Evolutionary conservation across 2,113 vertebrate genomes (phyloP).

Genomic region (Gobio gobio): DNA sequence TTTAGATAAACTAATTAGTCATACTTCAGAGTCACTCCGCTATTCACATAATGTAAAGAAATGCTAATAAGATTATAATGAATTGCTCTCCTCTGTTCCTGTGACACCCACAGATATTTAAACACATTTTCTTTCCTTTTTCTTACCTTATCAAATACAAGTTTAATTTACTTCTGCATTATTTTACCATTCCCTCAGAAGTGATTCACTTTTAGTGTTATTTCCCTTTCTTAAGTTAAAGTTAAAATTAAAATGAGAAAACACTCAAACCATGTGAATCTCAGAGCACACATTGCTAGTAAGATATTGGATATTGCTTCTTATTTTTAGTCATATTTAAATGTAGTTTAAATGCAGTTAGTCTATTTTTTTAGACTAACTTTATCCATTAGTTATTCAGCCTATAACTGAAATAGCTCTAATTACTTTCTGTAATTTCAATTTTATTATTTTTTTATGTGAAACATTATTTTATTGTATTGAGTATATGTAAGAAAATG

Average conservation of each 20-base stretch:
- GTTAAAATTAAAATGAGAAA: background rate
- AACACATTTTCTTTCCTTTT: constrained; percentile 13
- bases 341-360: background rate
- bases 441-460: background rate
- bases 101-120: constrained; percentile 25
- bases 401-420: background rate
- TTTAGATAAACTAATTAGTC: constrained; percentile 56
- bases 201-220: constrained; percentile 10
- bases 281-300: background rate
- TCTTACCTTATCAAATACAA: constrained; percentile 8
- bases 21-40: constrained; percentile 41
- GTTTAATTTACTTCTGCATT: constrained; percentile 30
- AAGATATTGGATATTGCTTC: background rate
- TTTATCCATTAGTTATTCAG: background rate
- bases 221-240: background rate
- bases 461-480: background rate
- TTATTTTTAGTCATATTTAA: background rate
- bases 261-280: background rate
- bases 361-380: background rate
- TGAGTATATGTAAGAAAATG: background rate
- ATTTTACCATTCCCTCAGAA: constrained; percentile 22
- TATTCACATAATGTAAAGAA: constrained; percentile 49
- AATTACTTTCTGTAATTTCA: background rate
- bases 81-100: constrained; percentile 39
- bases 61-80: constrained; percentile 58